Evolutionary conservation across 2,888 invertebrate genomes (phyloP).

Genomic region (Ephialtes manifestator): DNA sequence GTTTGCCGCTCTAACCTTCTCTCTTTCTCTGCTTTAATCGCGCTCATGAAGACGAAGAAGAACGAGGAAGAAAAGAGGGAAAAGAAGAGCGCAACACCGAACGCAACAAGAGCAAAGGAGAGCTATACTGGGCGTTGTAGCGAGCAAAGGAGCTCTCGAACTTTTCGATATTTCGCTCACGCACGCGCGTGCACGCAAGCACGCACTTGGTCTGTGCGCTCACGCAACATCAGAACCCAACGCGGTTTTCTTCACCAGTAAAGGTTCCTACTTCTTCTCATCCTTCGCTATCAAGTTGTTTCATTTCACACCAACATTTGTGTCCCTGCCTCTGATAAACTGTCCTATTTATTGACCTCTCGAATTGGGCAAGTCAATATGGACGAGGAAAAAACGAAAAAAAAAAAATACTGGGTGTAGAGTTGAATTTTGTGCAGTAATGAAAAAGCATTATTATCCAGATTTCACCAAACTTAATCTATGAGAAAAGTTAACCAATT

Average conservation of each 20-base stretch:
- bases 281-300: conserved; percentile 29
- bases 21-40: neutral
- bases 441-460: no score
- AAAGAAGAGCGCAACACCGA: conserved; percentile 39
- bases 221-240: conserved; percentile 65
- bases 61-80: conserved; percentile 43
- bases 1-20: conserved; percentile 19
- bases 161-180: conserved; percentile 84
- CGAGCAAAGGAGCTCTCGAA: conserved; percentile 49
- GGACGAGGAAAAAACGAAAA: no score
- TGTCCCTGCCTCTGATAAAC: neutral
- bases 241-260: conserved; percentile 30
- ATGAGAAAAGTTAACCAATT: no score
- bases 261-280: conserved; percentile 43
- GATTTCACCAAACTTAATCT: no score
- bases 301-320: conserved; percentile 8
- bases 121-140: conserved; percentile 29
- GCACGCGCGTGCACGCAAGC: conserved; percentile 82
- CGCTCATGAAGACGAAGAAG: conserved; percentile 25
- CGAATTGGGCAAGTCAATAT: neutral
- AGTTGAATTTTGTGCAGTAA: no score
- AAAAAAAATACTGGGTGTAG: no score
- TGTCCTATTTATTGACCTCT: neutral
- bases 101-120: conserved; percentile 35
- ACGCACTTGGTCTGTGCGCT: conserved; percentile 71